Percentiles rank a stretch among this genome's conserved stretches.
These are phyloP conservation scores for Echinops telfairi DNA, from an alignment of 2,113 vertebrate genomes.

Conservation along the genomic window DNA sequence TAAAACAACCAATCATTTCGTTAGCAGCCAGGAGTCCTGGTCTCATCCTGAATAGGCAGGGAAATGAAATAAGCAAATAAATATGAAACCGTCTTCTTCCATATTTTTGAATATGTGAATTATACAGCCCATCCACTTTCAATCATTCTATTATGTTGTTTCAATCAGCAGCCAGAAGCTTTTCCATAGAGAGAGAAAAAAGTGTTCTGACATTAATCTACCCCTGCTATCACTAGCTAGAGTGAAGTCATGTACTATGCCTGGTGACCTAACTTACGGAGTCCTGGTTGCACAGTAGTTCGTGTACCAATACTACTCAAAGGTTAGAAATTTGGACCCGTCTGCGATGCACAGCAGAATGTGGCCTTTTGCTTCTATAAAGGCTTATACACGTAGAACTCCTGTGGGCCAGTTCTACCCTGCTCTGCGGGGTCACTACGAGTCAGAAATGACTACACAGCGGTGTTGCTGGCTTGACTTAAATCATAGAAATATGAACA, in stretches of 20 bases:
- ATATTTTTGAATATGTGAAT: neutral
- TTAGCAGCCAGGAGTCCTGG: too few species aligned
- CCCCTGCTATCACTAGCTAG: neutral
- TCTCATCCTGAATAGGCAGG: neutral
- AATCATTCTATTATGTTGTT: accelerated
- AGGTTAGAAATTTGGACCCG: neutral
- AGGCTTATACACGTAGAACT: neutral
- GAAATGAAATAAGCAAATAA: neutral
- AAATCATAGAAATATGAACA: conserved; percentile 54
- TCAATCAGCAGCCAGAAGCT: neutral
- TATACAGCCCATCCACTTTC: accelerated
- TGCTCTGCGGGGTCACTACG: neutral
- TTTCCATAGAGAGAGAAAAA: neutral
- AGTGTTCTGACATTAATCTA: neutral
- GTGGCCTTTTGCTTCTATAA: neutral
- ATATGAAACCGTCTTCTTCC: neutral
- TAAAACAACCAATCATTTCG: neutral
- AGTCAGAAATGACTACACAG: neutral
- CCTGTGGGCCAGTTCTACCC: neutral
- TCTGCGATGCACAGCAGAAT: neutral
- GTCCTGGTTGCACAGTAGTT: neutral
- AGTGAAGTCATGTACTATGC: neutral
- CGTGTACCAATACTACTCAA: neutral
- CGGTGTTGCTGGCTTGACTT: neutral
- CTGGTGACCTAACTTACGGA: neutral